Conservation (phyloP, 2,888 invertebrate species). For the Diabrotica balteata region DNA sequence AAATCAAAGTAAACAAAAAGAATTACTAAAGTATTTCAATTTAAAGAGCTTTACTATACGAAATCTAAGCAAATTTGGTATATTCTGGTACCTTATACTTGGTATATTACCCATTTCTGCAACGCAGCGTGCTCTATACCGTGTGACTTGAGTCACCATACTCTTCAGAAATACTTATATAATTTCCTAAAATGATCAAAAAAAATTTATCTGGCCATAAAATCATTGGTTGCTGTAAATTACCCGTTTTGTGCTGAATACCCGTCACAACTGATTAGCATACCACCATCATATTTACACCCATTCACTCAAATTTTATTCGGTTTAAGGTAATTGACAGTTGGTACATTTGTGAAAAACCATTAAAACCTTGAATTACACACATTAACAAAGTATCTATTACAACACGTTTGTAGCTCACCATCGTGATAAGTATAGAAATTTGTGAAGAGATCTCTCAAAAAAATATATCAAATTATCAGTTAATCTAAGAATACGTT, state of each 20-base stretch:
- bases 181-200: too few relatives aligned
- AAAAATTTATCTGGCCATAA: background rate
- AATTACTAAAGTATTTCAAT: too few relatives aligned
- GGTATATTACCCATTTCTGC: too few relatives aligned
- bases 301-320: constrained; percentile 18
- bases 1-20: too few relatives aligned
- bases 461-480: constrained; percentile 30
- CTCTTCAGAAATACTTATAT: too few relatives aligned
- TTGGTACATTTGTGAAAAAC: constrained; percentile 22
- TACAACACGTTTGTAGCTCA: constrained; percentile 35
- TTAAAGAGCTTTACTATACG: too few relatives aligned
- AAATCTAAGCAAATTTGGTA: too few relatives aligned
- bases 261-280: constrained; percentile 3
- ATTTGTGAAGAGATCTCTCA: constrained; percentile 18
- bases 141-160: too few relatives aligned
- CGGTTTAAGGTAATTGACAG: constrained; percentile 30
- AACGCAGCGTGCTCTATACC: too few relatives aligned
- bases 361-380: constrained; percentile 30
- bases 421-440: constrained; percentile 34
- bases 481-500: constrained; percentile 24
- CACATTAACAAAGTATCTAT: constrained; percentile 45
- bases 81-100: too few relatives aligned
- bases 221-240: background rate
- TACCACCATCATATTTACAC: constrained; percentile 13
- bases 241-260: background rate